A percentile compares a stretch with the other conserved stretches of the same genome.
Conservation (phyloP, 2,113 vertebrate species). For the Microcebus lehilahytsara region DNA sequence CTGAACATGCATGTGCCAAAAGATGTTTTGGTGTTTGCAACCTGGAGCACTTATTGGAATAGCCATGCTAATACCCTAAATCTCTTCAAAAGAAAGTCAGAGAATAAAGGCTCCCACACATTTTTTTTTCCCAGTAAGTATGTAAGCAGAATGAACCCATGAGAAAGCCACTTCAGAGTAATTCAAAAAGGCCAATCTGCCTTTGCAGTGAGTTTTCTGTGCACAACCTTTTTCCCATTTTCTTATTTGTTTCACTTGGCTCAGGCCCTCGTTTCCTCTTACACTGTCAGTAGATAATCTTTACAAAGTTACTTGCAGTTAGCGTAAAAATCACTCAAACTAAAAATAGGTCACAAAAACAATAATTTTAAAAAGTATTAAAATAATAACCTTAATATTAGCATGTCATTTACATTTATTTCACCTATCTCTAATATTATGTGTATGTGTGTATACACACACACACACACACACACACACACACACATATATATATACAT, state of each 20-base stretch:
- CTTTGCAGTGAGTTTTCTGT: background rate
- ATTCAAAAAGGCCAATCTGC: background rate
- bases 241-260: background rate
- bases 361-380: background rate
- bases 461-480: no score
- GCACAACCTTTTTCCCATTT: background rate
- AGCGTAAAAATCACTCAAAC: background rate
- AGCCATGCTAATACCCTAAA: background rate
- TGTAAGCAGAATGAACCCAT: background rate
- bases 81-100: background rate
- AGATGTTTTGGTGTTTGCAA: background rate
- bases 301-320: background rate
- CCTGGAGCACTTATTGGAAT: background rate
- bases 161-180: background rate
- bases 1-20: background rate
- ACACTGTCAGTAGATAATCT: background rate
- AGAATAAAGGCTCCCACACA: background rate
- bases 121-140: background rate
- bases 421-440: background rate
- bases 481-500: no score
- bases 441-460: no score
- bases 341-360: background rate
- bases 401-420: background rate
- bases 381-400: background rate
- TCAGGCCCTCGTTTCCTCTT: background rate